These are phyloP conservation scores for Cichlasoma orientale DNA, from an alignment of 2,797 vertebrate genomes.

Conservation along the genomic window DNA sequence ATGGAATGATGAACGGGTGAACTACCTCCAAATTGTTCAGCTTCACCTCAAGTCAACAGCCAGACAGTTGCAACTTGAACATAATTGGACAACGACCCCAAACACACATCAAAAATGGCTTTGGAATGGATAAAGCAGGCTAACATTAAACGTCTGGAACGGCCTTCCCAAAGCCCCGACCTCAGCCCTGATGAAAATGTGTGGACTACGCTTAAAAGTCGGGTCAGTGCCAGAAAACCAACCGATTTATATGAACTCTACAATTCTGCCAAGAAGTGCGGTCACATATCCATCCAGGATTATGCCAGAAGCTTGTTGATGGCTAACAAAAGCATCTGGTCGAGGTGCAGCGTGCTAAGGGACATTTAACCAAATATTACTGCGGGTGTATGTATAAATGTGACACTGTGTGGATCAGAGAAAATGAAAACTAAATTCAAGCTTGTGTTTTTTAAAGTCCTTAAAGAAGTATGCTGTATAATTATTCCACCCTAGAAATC, in stretches of 20 bases:
- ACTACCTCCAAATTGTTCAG: fast-evolving
- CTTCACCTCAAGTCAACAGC: neutral
- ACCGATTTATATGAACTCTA: too few relatives aligned
- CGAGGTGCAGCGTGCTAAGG: neutral
- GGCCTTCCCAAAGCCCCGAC: neutral
- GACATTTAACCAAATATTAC: neutral
- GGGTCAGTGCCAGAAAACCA: neutral
- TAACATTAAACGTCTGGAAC: neutral
- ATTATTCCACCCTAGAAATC: neutral
- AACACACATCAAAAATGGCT: neutral
- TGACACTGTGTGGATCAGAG: neutral
- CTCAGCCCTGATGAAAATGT: neutral
- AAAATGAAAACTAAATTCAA: neutral
- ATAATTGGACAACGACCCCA: neutral
- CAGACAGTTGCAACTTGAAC: neutral
- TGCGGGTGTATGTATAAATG: neutral
- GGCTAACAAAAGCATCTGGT: neutral
- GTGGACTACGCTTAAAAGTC: neutral
- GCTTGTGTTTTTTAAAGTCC: neutral
- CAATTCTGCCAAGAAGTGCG: neutral
- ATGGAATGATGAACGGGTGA: neutral
- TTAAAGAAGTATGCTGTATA: too few relatives aligned
- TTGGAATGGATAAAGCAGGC: neutral
- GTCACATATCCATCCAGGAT: neutral
- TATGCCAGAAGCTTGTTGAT: neutral